phyloP scores from a whole-genome alignment of 2,797 vertebrate genomes.

The Anas flavirostris region DNA sequence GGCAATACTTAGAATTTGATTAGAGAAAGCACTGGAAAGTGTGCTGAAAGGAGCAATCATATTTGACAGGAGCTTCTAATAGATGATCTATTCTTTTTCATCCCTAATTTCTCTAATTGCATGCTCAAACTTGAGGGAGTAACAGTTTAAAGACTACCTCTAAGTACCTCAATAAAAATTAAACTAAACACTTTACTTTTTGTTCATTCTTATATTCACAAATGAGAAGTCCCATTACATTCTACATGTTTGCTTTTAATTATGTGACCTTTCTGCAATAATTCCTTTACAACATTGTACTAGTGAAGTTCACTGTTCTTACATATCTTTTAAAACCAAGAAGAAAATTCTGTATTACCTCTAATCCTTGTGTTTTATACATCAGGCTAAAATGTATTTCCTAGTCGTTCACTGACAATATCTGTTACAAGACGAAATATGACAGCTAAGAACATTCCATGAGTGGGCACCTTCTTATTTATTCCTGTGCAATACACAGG shows the following conservation, averaged over 20 bases:
- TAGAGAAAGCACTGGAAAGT: constrained; percentile 42
- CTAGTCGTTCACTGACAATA: background rate
- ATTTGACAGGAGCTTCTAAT: constrained; percentile 16
- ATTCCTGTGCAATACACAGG: background rate
- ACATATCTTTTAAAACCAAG: constrained; percentile 23
- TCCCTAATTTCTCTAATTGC: constrained; percentile 18
- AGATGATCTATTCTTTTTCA: constrained; percentile 22
- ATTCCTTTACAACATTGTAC: constrained; percentile 12
- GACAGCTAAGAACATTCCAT: background rate
- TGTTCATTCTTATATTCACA: constrained; percentile 6
- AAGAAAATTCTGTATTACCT: background rate
- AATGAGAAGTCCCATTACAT: background rate
- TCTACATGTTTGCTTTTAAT: constrained; percentile 45
- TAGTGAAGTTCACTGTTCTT: constrained; percentile 26
- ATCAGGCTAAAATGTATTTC: background rate
- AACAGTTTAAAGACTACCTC: constrained; percentile 36
- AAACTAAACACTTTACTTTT: background rate
- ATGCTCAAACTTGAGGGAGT: constrained; percentile 44
- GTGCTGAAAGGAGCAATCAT: constrained; percentile 32
- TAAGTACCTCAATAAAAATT: constrained; percentile 26
- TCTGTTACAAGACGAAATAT: background rate
- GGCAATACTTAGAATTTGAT: constrained; percentile 45
- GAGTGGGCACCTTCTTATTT: background rate
- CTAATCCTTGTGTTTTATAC: background rate
- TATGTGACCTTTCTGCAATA: constrained; percentile 50